Percentiles rank a stretch among this genome's conserved stretches.
Conservation (phyloP, 2,888 invertebrate species). For the Lumbricus terrestris region DNA sequence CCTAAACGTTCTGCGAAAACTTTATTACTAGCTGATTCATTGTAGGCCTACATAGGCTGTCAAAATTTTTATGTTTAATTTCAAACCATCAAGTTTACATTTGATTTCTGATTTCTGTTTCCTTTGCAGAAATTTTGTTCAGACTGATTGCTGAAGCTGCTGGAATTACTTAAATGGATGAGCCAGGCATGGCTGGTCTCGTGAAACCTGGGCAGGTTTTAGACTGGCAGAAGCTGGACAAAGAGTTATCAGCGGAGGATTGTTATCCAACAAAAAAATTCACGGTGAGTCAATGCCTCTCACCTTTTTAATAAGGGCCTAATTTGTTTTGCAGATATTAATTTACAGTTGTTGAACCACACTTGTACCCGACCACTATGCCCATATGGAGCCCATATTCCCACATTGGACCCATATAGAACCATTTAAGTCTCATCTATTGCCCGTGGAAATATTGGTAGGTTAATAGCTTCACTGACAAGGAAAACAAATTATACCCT, state of each 20-base stretch:
- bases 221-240: slow-evolving; percentile 10
- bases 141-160: background rate
- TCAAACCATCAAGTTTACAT: background rate
- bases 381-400: no score
- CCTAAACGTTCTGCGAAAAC: no score
- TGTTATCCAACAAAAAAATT: background rate
- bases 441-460: no score
- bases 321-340: background rate
- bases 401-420: no score
- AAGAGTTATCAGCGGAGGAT: background rate
- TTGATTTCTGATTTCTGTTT: background rate
- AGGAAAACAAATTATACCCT: no score
- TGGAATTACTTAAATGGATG: background rate
- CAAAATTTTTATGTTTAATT: background rate
- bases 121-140: background rate
- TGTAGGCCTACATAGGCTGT: no score
- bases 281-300: background rate
- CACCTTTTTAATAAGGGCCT: no score
- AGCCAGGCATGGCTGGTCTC: background rate
- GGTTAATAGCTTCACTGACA: background rate
- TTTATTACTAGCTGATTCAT: no score
- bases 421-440: no score
- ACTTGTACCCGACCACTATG: no score
- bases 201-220: background rate
- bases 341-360: background rate